These are phyloP conservation scores for Holothuria glaberrima DNA, from an alignment of 35 echinoderm and acorn worm species.

Conservation along the genomic window DNA sequence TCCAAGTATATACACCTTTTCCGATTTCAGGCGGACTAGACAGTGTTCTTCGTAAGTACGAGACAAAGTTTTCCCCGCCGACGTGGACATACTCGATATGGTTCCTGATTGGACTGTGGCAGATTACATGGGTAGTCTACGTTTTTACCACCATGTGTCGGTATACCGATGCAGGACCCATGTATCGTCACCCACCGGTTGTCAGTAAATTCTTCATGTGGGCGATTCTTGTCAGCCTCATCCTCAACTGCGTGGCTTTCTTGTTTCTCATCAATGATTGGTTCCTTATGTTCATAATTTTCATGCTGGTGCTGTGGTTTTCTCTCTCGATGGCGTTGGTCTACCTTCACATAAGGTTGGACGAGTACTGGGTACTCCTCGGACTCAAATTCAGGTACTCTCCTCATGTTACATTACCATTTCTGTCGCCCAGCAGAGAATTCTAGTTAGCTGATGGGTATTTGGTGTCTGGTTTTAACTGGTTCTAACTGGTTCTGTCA, in stretches of 20 bases:
- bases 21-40: slow-evolving; percentile 2
- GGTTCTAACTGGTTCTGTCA: too few relatives aligned
- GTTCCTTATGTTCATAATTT: slow-evolving; percentile 20
- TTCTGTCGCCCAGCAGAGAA: too few relatives aligned
- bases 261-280: slow-evolving; percentile 46
- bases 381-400: slow-evolving; percentile 40
- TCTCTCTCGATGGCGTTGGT: slow-evolving; percentile 18
- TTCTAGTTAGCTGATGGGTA: too few relatives aligned
- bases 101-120: slow-evolving; percentile 24
- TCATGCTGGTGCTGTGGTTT: slow-evolving; percentile 35
- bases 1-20: not conserved
- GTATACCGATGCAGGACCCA: slow-evolving; percentile 25
- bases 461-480: too few relatives aligned
- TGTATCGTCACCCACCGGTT: slow-evolving; percentile 51
- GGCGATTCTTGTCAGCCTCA: not conserved
- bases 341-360: slow-evolving; percentile 28
- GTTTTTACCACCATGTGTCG: slow-evolving; percentile 12
- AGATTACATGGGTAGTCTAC: slow-evolving; percentile 28
- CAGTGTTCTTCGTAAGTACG: slow-evolving; percentile 13
- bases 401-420: not conserved
- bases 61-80: slow-evolving; percentile 32
- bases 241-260: slow-evolving; percentile 28
- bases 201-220: slow-evolving; percentile 56
- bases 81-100: slow-evolving; percentile 27
- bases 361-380: slow-evolving; percentile 46